Conservation (phyloP, 2,888 invertebrate species). For the Ophion costatus region DNA sequence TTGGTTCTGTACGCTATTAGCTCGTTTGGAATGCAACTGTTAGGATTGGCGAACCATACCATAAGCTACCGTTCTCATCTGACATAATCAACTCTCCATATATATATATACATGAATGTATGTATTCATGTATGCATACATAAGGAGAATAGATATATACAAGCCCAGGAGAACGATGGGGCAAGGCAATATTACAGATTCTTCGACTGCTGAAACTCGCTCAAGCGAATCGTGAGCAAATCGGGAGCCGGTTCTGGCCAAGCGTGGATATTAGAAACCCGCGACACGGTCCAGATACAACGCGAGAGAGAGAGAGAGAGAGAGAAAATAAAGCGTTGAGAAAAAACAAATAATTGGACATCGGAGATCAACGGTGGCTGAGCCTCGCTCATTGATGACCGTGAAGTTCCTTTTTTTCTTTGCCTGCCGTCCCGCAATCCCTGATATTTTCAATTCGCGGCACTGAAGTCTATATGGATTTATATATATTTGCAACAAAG, state of each 20-base stretch:
- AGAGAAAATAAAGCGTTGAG: background rate
- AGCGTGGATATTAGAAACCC: constrained; percentile 50
- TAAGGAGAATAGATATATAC: background rate
- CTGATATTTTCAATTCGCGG: background rate
- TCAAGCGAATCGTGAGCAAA: constrained; percentile 60
- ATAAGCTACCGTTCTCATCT: constrained; percentile 54
- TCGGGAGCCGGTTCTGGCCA: constrained; percentile 52
- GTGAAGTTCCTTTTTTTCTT: constrained; percentile 51
- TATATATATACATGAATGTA: background rate
- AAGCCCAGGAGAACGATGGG: background rate
- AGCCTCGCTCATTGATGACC: constrained; percentile 28
- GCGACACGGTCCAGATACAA: constrained; percentile 30
- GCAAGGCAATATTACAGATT: constrained; percentile 37
- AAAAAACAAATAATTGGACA: constrained; percentile 5
- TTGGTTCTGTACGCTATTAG: constrained; percentile 41
- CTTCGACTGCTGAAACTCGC: constrained; percentile 59
- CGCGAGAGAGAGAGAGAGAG: background rate
- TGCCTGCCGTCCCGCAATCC: background rate
- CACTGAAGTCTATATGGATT: background rate
- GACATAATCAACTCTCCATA: constrained; percentile 28
- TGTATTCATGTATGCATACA: too few species aligned
- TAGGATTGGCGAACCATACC: constrained; percentile 29
- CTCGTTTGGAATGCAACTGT: constrained; percentile 35
- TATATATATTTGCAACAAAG: too few species aligned
- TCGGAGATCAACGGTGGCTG: constrained; percentile 22